These are phyloP conservation scores for Clarias macrocephalus DNA, from an alignment of 2,113 vertebrate species.

Conservation along the genomic window DNA sequence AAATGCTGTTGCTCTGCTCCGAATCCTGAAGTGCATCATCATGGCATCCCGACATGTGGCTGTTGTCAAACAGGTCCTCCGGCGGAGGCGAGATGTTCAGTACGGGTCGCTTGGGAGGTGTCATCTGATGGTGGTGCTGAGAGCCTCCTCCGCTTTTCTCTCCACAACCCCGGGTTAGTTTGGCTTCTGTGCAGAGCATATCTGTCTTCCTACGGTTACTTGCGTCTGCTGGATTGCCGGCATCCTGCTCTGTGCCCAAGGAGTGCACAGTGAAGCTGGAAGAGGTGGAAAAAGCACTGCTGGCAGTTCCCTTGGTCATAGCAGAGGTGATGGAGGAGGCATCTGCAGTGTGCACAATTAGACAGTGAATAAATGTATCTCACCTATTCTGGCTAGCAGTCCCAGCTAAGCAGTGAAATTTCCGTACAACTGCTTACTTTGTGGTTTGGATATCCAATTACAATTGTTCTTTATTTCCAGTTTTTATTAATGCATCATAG, in stretches of 20 bases:
- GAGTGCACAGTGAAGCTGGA: slow-evolving; percentile 91
- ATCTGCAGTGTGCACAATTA: slow-evolving; percentile 96
- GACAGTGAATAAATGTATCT: slow-evolving; percentile 85
- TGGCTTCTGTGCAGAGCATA: slow-evolving; percentile 56
- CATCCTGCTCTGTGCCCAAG: slow-evolving; percentile 82
- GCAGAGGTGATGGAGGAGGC: slow-evolving; percentile 91
- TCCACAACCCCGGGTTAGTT: slow-evolving; percentile 58
- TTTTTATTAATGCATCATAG: slow-evolving; percentile 58
- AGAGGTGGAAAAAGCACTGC: slow-evolving; percentile 97
- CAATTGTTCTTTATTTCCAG: slow-evolving; percentile 49
- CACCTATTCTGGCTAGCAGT: slow-evolving; percentile 86
- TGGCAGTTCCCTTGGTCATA: slow-evolving; percentile 97
- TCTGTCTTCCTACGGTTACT: slow-evolving; percentile 76
- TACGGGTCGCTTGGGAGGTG: slow-evolving; percentile 88
- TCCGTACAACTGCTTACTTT: slow-evolving; percentile 55
- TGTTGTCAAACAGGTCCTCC: slow-evolving; percentile 96
- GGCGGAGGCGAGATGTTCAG: slow-evolving; percentile 98
- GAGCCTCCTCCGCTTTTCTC: slow-evolving; percentile 72
- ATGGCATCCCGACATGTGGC: slow-evolving; percentile 91
- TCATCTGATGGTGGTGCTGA: slow-evolving; percentile 83
- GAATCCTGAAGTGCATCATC: slow-evolving; percentile 88
- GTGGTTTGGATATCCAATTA: slow-evolving; percentile 56
- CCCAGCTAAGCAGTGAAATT: slow-evolving; percentile 80
- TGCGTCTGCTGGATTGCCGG: slow-evolving; percentile 81
- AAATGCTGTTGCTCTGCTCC: slow-evolving; percentile 97